A percentile compares a stretch with the other conserved stretches of the same genome.
Evolutionary conservation across 2,888 invertebrate genomes (phyloP).

Genomic region (Onchidella celtica): DNA sequence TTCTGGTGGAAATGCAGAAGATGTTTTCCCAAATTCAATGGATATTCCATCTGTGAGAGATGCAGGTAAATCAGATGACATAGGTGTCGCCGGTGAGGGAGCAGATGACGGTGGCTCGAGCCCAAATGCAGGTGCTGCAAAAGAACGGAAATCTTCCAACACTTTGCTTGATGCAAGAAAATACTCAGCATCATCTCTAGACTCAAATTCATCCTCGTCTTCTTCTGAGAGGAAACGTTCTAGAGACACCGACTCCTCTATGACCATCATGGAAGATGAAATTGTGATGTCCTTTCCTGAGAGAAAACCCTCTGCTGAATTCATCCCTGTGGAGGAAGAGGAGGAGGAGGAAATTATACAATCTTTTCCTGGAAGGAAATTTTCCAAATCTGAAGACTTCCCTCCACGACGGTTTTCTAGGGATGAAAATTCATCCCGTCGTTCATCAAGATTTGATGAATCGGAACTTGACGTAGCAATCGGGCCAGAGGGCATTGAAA

Average conservation of each 20-base stretch:
- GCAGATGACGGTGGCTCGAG: not conserved
- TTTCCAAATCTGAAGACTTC: constrained; percentile 48
- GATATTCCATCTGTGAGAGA: not conserved
- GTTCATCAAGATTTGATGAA: constrained; percentile 40
- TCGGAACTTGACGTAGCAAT: constrained; percentile 2
- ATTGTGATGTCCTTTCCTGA: constrained; percentile 39
- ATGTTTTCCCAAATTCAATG: not conserved
- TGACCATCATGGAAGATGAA: constrained; percentile 44
- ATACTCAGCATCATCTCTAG: not conserved
- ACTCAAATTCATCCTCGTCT: not conserved
- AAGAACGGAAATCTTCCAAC: not conserved
- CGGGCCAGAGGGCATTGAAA: constrained; percentile 61
- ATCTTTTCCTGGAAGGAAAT: constrained; percentile 46
- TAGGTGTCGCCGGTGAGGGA: not conserved
- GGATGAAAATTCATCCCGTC: constrained; percentile 35
- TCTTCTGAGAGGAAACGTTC: constrained; percentile 19
- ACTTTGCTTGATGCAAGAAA: not conserved
- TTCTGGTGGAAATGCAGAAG: not conserved
- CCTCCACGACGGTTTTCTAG: constrained; percentile 45
- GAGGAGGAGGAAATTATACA: constrained; percentile 23
- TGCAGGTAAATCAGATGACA: not conserved
- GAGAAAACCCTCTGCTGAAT: constrained; percentile 19
- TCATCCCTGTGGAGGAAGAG: not conserved
- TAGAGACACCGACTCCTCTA: constrained; percentile 27
- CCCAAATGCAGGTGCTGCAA: not conserved